phyloP scores from a whole-genome alignment of 2,888 invertebrate genomes.

The Melanargia galathea region DNA sequence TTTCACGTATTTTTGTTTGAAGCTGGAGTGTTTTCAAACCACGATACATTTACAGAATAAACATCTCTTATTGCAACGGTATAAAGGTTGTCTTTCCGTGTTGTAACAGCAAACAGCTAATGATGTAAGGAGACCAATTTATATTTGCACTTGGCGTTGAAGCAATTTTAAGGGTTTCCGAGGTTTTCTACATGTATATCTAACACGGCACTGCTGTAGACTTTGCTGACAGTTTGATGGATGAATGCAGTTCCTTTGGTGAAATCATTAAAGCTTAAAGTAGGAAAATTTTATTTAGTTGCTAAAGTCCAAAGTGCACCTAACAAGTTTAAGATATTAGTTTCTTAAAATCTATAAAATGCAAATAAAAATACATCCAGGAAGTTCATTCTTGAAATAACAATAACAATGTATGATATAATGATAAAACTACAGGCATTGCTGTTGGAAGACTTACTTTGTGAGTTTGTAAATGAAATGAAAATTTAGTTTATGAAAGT shows the following conservation, averaged over 20 bases:
- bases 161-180: slow-evolving; percentile 40
- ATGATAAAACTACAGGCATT: no score
- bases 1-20: slow-evolving; percentile 32
- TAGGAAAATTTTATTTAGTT: slow-evolving; percentile 19
- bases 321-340: neutral
- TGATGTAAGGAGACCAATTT: slow-evolving; percentile 56
- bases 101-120: slow-evolving; percentile 42
- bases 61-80: slow-evolving; percentile 43
- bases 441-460: no score
- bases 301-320: neutral
- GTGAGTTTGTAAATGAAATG: no score
- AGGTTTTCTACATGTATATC: slow-evolving; percentile 32
- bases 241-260: slow-evolving; percentile 57
- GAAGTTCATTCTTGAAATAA: no score
- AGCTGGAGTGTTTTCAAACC: slow-evolving; percentile 10
- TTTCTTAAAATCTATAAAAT: no score
- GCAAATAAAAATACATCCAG: no score
- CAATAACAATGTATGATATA: no score
- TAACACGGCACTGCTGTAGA: slow-evolving; percentile 25
- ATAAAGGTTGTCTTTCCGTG: slow-evolving; percentile 49
- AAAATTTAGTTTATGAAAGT: no score
- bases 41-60: slow-evolving; percentile 35
- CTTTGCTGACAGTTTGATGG: slow-evolving; percentile 65
- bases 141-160: slow-evolving; percentile 44
- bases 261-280: slow-evolving; percentile 55